These are phyloP conservation scores for Temnothorax unifasciatus DNA, from an alignment of 2,888 invertebrate species.

Conservation along the genomic window DNA sequence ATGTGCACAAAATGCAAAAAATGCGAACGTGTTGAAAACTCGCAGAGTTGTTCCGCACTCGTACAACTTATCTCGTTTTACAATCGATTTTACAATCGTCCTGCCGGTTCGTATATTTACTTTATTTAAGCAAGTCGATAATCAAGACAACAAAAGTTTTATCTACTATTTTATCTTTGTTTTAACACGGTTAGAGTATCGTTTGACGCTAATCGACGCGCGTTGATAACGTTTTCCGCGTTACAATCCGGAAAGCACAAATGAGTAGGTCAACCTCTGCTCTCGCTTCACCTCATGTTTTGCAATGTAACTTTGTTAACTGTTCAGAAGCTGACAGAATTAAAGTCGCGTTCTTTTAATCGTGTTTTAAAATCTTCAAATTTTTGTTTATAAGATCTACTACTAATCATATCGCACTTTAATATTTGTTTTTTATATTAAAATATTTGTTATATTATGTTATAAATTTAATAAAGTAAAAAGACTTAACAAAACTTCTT, in stretches of 20 bases:
- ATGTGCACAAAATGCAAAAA: background rate
- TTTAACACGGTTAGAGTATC: conserved; percentile 45
- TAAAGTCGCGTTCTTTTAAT: conserved; percentile 48
- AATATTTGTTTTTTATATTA: background rate
- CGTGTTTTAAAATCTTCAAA: background rate
- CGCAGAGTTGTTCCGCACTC: background rate
- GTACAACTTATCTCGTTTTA: conserved; percentile 9
- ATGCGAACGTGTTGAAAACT: conserved; percentile 8
- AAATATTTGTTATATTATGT: background rate
- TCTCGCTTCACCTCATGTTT: conserved; percentile 57
- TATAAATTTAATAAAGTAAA: background rate
- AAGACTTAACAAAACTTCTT: no score
- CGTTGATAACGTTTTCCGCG: conserved; percentile 65
- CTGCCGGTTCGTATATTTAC: conserved; percentile 1
- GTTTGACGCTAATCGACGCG: conserved; percentile 71
- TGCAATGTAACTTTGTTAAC: conserved; percentile 64
- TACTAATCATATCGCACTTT: background rate
- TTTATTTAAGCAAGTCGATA: conserved; percentile 27
- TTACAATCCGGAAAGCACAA: conserved; percentile 59
- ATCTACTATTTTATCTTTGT: conserved; percentile 58
- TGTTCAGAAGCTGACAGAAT: conserved; percentile 40
- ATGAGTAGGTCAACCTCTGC: conserved; percentile 38
- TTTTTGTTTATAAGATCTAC: background rate
- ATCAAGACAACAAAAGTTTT: conserved; percentile 48
- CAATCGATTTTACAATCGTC: conserved; percentile 36